Evolutionary conservation across 2,797 vertebrate genomes (phyloP), one percentile per base, ranked within the genome.

Genomic region (Urocyon cinereoargenteus): DNA sequence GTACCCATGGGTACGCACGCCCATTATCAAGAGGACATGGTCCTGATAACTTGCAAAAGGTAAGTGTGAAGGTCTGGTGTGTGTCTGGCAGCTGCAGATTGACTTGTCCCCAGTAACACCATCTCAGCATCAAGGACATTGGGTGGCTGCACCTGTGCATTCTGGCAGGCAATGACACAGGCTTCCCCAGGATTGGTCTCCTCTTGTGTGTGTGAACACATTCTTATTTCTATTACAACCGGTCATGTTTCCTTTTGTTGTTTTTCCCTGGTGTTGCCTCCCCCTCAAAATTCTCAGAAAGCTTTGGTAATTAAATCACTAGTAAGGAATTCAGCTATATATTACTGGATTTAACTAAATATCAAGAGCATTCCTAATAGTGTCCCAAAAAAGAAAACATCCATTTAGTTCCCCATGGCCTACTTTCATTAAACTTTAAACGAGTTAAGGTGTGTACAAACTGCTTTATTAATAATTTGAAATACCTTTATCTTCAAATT

Each of bases 31-130:
- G 64, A 85, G n/a, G 92, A 92, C 53, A 66, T 9, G 62, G 28
- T 61, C 91, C 61, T 14, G 83, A 91, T 84, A 89, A 96, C 94
- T 97, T 96, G 96, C 83, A 97, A 95, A 94, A 97, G 96, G 94
- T 78, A 96, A 98, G 31, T 0, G 1, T 57, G 94, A 92, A 97
- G 84, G 96, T 97, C 95, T 87, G 8, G 61, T 36, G 53, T 91
- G 84, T 95, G 97, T 97, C 51, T 95, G 97, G 97, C 97, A 98
- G 97, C 5, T 98, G 96, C 77, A 97, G 93, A 98, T 98, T 98
- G 96, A 87, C 97, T 97, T 98, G 97, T 98, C 97, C 97, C 82
- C 96, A 97, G 96, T 97, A 97, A 98, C 97, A 95, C 96, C 53
- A 78, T 79, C 96, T 97, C 92, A 45, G 81, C 97, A 94, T 85